These are phyloP conservation scores for Trichonephila inaurata DNA, from an alignment of 1,140 invertebrate genomes.

Conservation along the genomic window DNA sequence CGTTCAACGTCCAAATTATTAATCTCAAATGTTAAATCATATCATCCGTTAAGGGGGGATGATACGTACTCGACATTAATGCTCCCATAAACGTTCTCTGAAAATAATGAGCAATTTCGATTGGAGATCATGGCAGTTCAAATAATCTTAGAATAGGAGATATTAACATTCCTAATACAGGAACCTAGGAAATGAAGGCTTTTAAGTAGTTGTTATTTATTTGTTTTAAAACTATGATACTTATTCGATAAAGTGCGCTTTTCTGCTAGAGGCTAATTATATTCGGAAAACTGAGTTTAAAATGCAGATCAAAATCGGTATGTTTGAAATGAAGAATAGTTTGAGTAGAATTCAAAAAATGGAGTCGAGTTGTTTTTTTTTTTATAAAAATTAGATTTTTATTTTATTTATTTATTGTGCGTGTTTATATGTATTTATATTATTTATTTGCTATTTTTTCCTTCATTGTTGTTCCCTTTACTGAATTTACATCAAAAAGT, in stretches of 20 bases:
- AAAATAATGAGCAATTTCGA: conserved; percentile 22
- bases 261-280: neutral
- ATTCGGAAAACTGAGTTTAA: neutral
- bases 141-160: neutral
- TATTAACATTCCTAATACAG: neutral
- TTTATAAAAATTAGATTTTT: too few relatives aligned
- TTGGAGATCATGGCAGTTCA: neutral
- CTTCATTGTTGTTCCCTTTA: too few relatives aligned
- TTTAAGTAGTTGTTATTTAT: neutral
- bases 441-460: too few relatives aligned
- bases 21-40: conserved; percentile 54
- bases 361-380: too few relatives aligned
- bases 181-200: neutral
- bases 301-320: too few relatives aligned
- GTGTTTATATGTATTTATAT: too few relatives aligned
- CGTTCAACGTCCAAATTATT: neutral
- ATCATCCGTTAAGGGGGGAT: conserved; percentile 11
- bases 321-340: too few relatives aligned
- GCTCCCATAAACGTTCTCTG: neutral
- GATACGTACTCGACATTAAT: conserved; percentile 14
- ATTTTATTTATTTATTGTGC: too few relatives aligned
- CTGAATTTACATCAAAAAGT: too few relatives aligned
- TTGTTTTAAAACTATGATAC: neutral
- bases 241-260: neutral
- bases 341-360: too few relatives aligned